phyloP scores from a whole-genome alignment of 2,797 vertebrate species.

The Australoheros facetus region DNA sequence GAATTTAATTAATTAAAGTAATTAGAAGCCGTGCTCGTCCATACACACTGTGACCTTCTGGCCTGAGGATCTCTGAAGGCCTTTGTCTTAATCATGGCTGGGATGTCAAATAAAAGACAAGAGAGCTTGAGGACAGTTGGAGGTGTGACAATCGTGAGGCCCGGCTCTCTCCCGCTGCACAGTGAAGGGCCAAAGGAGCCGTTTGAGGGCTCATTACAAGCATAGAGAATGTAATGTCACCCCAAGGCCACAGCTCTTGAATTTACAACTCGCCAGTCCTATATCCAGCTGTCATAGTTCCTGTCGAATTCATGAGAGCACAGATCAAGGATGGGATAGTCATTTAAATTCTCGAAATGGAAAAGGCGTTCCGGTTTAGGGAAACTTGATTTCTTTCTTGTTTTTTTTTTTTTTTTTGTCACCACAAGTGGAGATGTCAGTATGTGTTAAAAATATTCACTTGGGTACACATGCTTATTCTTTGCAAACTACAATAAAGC shows the following conservation, averaged over 20 bases:
- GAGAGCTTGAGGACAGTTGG: constrained; percentile 67
- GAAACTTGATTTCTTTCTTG: constrained; percentile 3
- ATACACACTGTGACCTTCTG: constrained; percentile 65
- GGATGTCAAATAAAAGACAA: constrained; percentile 72
- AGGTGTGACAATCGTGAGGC: constrained; percentile 60
- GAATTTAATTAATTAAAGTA: constrained; percentile 84
- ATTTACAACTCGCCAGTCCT: constrained; percentile 67
- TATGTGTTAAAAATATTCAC: not conserved
- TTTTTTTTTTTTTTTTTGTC: not conserved
- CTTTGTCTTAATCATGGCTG: constrained; percentile 78
- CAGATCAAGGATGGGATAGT: constrained; percentile 48
- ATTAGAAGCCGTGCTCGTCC: constrained; percentile 73
- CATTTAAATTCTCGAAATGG: constrained; percentile 42
- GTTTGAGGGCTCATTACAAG: constrained; percentile 75
- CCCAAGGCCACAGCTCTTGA: constrained; percentile 71
- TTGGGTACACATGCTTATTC: not conserved
- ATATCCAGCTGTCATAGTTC: constrained; percentile 69
- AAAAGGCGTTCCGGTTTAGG: constrained; percentile 27
- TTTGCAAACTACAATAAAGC: not conserved
- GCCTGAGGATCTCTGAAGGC: constrained; percentile 66
- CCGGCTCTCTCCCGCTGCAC: constrained; percentile 41
- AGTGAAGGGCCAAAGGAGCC: constrained; percentile 54
- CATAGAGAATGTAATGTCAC: constrained; percentile 73
- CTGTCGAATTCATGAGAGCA: constrained; percentile 65
- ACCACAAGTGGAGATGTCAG: not conserved